phyloP scores from a whole-genome alignment of 1,140 invertebrate genomes.

The Pomacea maculata region DNA sequence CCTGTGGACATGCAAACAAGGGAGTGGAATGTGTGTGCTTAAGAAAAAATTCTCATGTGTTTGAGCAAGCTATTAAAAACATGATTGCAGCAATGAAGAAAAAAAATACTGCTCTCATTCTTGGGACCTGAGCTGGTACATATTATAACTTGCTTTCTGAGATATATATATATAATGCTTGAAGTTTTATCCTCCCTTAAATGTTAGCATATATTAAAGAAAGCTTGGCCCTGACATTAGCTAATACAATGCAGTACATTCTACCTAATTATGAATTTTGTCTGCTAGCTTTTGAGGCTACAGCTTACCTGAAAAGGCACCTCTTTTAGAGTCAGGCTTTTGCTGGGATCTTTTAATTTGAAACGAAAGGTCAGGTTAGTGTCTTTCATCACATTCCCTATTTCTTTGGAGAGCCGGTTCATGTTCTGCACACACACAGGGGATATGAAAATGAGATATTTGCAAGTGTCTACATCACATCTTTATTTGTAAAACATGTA shows the following conservation, averaged over 20 bases:
- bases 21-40: background rate
- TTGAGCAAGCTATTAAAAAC: background rate
- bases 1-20: conserved; percentile 30
- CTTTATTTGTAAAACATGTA: background rate
- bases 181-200: too few relatives aligned
- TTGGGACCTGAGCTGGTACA: too few relatives aligned
- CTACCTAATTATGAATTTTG: too few relatives aligned
- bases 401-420: conserved; percentile 48
- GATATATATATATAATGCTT: too few relatives aligned
- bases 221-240: too few relatives aligned
- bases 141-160: too few relatives aligned
- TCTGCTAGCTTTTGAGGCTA: background rate
- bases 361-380: conserved; percentile 52
- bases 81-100: too few relatives aligned
- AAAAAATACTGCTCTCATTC: too few relatives aligned
- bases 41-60: background rate
- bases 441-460: background rate
- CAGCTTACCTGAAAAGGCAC: conserved; percentile 56
- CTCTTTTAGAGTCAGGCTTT: conserved; percentile 24
- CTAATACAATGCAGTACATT: too few relatives aligned
- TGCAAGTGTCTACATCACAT: background rate
- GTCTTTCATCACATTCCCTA: conserved; percentile 54
- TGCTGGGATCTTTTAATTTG: conserved; percentile 43
- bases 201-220: too few relatives aligned
- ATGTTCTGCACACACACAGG: conserved; percentile 32